Evolutionary conservation across 2,113 vertebrate genomes (phyloP).

Genomic region (Anguilla japonica): DNA sequence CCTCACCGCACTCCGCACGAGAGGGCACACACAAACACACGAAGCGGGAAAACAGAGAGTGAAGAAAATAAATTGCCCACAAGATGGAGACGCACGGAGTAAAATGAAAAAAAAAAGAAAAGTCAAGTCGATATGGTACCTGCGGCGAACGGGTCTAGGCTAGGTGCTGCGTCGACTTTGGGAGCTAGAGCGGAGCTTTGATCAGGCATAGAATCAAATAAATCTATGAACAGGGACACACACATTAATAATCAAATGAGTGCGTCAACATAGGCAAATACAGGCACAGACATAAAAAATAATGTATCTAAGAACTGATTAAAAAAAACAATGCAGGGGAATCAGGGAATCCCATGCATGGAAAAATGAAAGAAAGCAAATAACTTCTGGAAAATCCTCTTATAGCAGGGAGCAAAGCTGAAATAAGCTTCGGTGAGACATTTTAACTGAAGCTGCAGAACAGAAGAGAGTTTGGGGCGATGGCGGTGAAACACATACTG

Average conservation of each 20-base stretch:
- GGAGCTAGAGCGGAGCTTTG: conserved; percentile 66
- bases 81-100: conserved; percentile 25
- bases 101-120: conserved; percentile 36
- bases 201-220: conserved; percentile 89
- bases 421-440: neutral
- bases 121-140: conserved; percentile 66
- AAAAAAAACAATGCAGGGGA: neutral
- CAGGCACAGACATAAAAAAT: neutral
- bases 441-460: too few relatives aligned
- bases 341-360: neutral
- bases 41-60: conserved; percentile 24
- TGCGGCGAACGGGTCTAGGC: conserved; percentile 93
- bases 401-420: neutral
- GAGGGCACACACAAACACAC: neutral
- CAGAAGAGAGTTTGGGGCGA: neutral
- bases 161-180: conserved; percentile 78
- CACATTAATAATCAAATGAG: conserved; percentile 29
- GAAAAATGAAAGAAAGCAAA: neutral
- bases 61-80: conserved; percentile 12
- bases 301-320: neutral
- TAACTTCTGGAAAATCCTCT: neutral
- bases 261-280: neutral
- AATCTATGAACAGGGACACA: conserved; percentile 86
- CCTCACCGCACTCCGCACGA: neutral
- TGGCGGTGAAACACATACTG: neutral